Evolutionary conservation across 2,113 vertebrate genomes (phyloP), one percentile per base, ranked within the genome.

Genomic region (Siphamia tubifer): DNA sequence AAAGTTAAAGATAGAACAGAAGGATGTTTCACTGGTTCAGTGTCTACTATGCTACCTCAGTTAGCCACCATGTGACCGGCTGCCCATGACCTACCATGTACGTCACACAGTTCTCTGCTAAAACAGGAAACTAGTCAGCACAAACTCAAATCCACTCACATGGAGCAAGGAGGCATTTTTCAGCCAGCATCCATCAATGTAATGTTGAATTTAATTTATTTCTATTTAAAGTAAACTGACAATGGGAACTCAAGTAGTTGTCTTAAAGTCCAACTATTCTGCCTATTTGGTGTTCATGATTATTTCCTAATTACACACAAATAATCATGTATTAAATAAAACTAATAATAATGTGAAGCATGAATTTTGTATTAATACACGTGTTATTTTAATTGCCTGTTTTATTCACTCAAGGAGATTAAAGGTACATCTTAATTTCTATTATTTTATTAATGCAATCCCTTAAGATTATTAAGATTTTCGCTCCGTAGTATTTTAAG

Each of bases 101-200:
- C 25, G 76, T 85, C 80, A 85, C 43, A 25, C 53, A 57, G 58
- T 73, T 80, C 76, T 49, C 57, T 55, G 57, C 45, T 77, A 32
- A 68, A 80, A 83, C 79, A 86, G 81, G 77, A 84, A 90, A 81
- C 72, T 19, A 65, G 68, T 88, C 86, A 88, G 88, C 80, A 83
- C 58, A 75, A 74, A 68, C 68, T 73, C 47, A 82, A 68, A 80
- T 86, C 74, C 65, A 67, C 57, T 53, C 51, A 61, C 51, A 60
- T 24, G 51, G 39, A 79, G 54, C 61, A 52, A 38, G 49, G 40
- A 71, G 31, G 32, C 24, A 32, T 28, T 68, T 15, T 38, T 15
- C 55, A 43, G 51, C 45, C 51, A 63, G 35, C 80, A 71, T 77
- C 54, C 42, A 66, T 43, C 27, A 57, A 71, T 77, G 74, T 87